These are phyloP conservation scores for Amphimedon queenslandica DNA, from an alignment of 37 sponge, comb jelly and placozoan genomes.

Conservation along the genomic window DNA sequence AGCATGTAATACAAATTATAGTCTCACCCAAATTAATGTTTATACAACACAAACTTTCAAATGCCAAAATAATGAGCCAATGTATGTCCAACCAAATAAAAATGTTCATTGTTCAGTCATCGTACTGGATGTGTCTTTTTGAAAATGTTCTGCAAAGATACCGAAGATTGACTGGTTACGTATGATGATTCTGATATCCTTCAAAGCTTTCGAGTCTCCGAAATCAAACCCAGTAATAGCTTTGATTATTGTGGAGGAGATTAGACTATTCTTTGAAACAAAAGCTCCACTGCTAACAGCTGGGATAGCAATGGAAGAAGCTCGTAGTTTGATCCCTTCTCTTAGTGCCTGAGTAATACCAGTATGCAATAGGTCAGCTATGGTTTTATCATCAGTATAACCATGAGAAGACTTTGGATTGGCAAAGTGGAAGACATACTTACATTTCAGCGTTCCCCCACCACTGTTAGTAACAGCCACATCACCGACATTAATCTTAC, in stretches of 20 bases:
- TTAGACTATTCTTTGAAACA: background rate
- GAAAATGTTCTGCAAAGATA: no score
- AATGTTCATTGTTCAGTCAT: no score
- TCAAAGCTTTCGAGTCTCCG: background rate
- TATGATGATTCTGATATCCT: background rate
- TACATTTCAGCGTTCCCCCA: constrained; percentile 38
- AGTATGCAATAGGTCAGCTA: constrained; percentile 6
- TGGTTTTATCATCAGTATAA: background rate
- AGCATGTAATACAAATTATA: no score
- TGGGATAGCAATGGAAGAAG: constrained; percentile 44
- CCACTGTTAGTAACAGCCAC: constrained; percentile 12
- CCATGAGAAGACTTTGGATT: constrained; percentile 2
- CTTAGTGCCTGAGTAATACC: constrained; percentile 13
- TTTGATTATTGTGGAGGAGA: background rate
- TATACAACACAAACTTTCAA: no score
- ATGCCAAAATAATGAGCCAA: no score
- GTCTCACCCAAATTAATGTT: no score
- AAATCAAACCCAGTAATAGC: background rate
- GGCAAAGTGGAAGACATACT: constrained; percentile 47
- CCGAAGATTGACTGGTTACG: no score
- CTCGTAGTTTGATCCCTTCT: constrained; percentile 14
- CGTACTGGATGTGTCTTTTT: no score
- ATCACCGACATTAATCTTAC: constrained; percentile 32
- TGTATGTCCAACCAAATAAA: no score
- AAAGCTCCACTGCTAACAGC: background rate